These are phyloP conservation scores for Melieria picta DNA, from an alignment of 2,888 invertebrate genomes.

Conservation along the genomic window DNA sequence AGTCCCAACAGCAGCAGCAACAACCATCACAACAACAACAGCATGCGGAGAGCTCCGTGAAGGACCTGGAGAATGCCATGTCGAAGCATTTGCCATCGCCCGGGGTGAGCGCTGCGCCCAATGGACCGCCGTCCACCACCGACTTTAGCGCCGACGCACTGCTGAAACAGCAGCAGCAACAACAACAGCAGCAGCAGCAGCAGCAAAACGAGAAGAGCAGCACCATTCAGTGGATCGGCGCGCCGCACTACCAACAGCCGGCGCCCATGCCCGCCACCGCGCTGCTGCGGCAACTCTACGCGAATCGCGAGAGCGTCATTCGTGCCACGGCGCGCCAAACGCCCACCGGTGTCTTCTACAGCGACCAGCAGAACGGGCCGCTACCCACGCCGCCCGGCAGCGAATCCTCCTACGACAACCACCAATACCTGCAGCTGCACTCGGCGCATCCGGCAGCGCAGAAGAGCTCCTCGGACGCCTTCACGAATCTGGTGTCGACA, in stretches of 20 bases:
- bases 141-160: conserved; percentile 89
- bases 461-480: conserved; percentile 69
- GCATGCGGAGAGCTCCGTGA: conserved; percentile 66
- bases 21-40: conserved; percentile 43
- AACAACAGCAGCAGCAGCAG: conserved; percentile 51
- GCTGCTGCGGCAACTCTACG: conserved; percentile 87
- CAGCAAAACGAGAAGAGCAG: conserved; percentile 67
- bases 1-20: conserved; percentile 37
- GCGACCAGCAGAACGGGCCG: conserved; percentile 72
- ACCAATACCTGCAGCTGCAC: conserved; percentile 70
- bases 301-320: conserved; percentile 94
- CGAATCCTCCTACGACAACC: conserved; percentile 77
- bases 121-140: conserved; percentile 72
- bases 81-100: conserved; percentile 88
- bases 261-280: conserved; percentile 86
- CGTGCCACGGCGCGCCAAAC: conserved; percentile 78
- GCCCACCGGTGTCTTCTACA: conserved; percentile 64
- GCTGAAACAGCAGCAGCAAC: conserved; percentile 73
- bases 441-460: conserved; percentile 66
- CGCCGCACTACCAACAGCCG: conserved; percentile 72
- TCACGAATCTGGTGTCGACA: conserved; percentile 70
- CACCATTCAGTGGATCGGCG: conserved; percentile 94
- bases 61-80: conserved; percentile 96
- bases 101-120: conserved; percentile 46
- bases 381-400: conserved; percentile 92